Conservation (phyloP, 2,797 vertebrate species). For the Thamnophis elegans region DNA sequence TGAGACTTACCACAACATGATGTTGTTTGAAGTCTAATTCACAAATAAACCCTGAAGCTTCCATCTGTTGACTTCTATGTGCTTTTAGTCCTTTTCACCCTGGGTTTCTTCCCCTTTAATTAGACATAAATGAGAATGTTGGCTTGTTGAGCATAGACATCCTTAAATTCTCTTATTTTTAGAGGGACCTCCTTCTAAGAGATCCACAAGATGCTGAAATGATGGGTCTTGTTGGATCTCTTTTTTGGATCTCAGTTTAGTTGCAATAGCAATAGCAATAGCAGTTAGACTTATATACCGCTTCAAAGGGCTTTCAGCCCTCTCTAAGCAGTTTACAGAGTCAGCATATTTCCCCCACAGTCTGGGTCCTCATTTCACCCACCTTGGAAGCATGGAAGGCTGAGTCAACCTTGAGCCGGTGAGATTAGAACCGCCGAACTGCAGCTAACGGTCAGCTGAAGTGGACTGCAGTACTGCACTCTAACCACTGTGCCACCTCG, state of each 20-base stretch:
- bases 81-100: neutral
- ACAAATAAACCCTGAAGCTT: neutral
- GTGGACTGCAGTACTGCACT: too few relatives aligned
- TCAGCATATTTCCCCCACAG: too few relatives aligned
- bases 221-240: neutral
- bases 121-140: neutral
- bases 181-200: neutral
- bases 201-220: neutral
- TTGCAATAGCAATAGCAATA: too few relatives aligned
- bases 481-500: too few relatives aligned
- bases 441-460: too few relatives aligned
- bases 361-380: too few relatives aligned
- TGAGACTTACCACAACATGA: neutral
- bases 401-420: too few relatives aligned
- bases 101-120: neutral
- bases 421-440: too few relatives aligned
- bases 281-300: too few relatives aligned
- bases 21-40: neutral
- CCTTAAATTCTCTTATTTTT: neutral
- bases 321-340: too few relatives aligned
- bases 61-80: accelerated
- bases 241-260: neutral
- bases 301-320: too few relatives aligned
- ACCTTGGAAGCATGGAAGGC: too few relatives aligned
- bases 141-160: neutral